Evolutionary conservation across 2,888 invertebrate species (phyloP).

Genomic region (Anthoptus insignis): DNA sequence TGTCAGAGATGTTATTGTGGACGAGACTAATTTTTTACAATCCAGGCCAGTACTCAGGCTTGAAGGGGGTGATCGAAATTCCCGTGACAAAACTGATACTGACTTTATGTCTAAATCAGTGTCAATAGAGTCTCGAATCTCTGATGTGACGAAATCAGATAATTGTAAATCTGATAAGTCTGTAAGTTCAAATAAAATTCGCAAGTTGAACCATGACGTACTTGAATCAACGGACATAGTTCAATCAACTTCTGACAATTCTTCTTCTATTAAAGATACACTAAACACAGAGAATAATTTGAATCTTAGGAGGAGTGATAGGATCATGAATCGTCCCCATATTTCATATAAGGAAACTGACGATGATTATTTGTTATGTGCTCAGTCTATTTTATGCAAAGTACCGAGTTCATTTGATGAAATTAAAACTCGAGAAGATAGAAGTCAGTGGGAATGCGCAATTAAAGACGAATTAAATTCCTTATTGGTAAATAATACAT

Average conservation of each 20-base stretch:
- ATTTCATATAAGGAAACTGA: slow-evolving; percentile 51
- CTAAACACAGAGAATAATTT: slow-evolving; percentile 19
- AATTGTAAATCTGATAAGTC: slow-evolving; percentile 37
- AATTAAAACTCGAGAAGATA: slow-evolving; percentile 42
- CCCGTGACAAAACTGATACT: slow-evolving; percentile 37
- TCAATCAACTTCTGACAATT: not conserved
- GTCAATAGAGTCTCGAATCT: slow-evolving; percentile 28
- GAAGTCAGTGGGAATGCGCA: slow-evolving; percentile 40
- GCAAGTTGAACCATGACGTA: slow-evolving; percentile 25
- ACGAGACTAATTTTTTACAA: slow-evolving; percentile 25
- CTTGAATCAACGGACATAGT: not conserved
- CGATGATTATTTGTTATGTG: slow-evolving; percentile 39
- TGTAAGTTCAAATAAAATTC: slow-evolving; percentile 29
- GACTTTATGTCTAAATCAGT: slow-evolving; percentile 34
- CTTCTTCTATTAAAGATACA: not conserved
- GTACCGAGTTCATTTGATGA: slow-evolving; percentile 42
- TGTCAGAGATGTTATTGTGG: slow-evolving; percentile 59
- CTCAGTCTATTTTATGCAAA: slow-evolving; percentile 15
- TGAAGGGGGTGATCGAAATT: slow-evolving; percentile 36
- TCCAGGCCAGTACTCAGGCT: not conserved
- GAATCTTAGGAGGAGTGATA: slow-evolving; percentile 41
- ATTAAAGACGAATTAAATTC: slow-evolving; percentile 47
- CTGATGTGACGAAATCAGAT: slow-evolving; percentile 38
- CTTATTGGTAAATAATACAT: slow-evolving; percentile 48
- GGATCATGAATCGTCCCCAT: slow-evolving; percentile 51